Conservation (phyloP, 2,113 vertebrate genomes). For the Mola mola region DNA sequence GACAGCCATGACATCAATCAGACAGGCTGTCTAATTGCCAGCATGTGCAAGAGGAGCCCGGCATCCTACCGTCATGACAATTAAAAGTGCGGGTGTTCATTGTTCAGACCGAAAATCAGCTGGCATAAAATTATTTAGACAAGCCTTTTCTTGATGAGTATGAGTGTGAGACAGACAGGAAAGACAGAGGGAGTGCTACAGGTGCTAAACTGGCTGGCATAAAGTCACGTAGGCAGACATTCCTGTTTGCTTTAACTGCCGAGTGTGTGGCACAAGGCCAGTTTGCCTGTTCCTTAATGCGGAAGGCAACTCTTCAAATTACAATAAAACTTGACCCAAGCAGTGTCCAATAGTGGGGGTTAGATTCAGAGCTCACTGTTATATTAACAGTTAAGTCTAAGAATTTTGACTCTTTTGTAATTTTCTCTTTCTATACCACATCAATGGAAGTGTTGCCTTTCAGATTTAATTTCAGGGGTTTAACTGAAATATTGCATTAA, state of each 20-base stretch:
- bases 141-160: slow-evolving; percentile 30
- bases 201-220: slow-evolving; percentile 65
- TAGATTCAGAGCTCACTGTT: no score
- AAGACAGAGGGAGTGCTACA: slow-evolving; percentile 35
- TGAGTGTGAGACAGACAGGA: slow-evolving; percentile 4
- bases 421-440: no score
- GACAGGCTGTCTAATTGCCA: slow-evolving; percentile 67
- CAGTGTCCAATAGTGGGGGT: neutral
- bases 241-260: no score
- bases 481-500: no score
- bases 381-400: no score
- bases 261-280: slow-evolving; percentile 27
- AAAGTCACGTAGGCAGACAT: slow-evolving; percentile 71
- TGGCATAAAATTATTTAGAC: slow-evolving; percentile 76
- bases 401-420: no score
- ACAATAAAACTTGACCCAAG: neutral
- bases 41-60: slow-evolving; percentile 24
- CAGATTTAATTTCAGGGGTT: no score
- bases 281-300: slow-evolving; percentile 20
- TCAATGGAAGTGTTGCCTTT: no score
- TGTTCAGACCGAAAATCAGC: slow-evolving; percentile 38
- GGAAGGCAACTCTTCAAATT: slow-evolving; percentile 12
- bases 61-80: slow-evolving; percentile 40
- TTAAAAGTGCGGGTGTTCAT: slow-evolving; percentile 13
- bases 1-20: slow-evolving; percentile 74